phyloP scores from a whole-genome alignment of 2,797 vertebrate genomes.

The Hapalemur alaotrensis region DNA sequence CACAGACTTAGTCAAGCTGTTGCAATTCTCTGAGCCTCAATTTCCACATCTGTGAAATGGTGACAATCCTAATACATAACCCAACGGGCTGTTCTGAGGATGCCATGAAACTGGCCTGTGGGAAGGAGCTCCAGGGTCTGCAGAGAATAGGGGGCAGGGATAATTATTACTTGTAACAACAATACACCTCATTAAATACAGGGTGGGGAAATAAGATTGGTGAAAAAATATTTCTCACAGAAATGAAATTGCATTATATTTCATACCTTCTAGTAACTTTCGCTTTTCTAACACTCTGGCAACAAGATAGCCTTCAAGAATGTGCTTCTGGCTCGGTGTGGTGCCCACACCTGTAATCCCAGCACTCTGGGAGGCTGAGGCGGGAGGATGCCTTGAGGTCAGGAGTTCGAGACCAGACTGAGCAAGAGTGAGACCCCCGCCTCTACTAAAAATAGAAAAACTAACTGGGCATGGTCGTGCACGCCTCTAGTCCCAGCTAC shows the following conservation, averaged over 20 bases:
- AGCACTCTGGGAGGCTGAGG: no score
- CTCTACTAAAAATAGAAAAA: no score
- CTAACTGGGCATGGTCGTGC: no score
- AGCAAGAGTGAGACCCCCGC: no score
- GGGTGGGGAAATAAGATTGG: background rate
- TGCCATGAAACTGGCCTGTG: rapidly evolving
- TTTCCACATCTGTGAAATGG: background rate
- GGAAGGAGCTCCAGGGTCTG: background rate
- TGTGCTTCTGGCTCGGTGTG: no score
- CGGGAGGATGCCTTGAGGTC: no score
- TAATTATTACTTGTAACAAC: background rate
- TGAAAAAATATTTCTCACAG: background rate
- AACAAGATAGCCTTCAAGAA: background rate
- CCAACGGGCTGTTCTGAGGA: background rate
- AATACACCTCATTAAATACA: background rate
- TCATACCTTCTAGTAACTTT: background rate
- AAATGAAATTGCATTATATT: background rate
- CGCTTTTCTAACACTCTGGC: background rate
- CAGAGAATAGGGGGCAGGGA: rapidly evolving
- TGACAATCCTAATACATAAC: no score
- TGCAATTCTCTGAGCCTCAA: background rate
- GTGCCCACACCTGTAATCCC: no score
- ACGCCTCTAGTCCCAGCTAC: no score
- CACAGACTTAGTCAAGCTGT: background rate
- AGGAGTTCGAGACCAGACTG: no score